Evolutionary conservation across 2,113 vertebrate species (phyloP).

Genomic region (Columba livia): DNA sequence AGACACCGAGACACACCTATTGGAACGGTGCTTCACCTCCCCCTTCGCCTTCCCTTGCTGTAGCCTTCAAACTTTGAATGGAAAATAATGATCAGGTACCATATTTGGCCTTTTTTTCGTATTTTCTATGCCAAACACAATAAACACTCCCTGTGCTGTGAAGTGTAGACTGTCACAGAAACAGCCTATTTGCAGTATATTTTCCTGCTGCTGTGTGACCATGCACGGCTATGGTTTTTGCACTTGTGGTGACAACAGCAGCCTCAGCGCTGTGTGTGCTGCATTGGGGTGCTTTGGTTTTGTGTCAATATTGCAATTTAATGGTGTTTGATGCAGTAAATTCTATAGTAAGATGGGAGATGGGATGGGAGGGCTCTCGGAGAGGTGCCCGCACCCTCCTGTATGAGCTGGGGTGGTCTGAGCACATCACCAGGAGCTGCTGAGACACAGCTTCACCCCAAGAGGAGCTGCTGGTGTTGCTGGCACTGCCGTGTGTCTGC

Average conservation of each 20-base stretch:
- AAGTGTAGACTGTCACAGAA: rapidly evolving
- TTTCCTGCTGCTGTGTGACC: background rate
- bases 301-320: background rate
- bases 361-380: background rate
- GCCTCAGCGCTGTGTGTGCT: background rate
- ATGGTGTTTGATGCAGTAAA: background rate
- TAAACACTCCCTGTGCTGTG: rapidly evolving
- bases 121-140: background rate
- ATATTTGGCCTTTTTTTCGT: background rate
- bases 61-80: background rate
- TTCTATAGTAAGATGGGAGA: background rate
- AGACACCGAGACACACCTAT: background rate
- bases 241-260: background rate
- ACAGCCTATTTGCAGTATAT: rapidly evolving
- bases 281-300: rapidly evolving
- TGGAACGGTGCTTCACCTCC: background rate
- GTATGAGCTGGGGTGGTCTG: background rate
- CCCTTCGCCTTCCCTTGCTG: background rate
- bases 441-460: background rate
- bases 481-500: background rate
- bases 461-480: background rate
- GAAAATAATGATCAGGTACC: background rate
- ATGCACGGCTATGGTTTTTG: rapidly evolving
- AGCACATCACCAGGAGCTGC: background rate
- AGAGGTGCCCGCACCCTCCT: background rate